Conservation (phyloP, 92 coral and sea anemone genomes). For the Scolanthus callimorphus region DNA sequence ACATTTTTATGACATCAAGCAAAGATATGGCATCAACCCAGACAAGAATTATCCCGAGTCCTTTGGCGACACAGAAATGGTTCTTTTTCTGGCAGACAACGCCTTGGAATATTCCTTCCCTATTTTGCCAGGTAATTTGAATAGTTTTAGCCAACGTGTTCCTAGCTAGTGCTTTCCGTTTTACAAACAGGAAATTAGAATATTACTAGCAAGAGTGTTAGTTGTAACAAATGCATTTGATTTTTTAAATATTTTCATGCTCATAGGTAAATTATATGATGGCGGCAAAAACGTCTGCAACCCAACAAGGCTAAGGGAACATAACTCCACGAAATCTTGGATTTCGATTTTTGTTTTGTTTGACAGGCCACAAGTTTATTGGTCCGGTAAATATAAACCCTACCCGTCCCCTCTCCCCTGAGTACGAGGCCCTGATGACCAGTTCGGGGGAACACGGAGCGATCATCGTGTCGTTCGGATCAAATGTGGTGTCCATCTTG, state of each 20-base stretch:
- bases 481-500: constrained; percentile 24
- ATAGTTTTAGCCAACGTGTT: too few relatives aligned
- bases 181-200: too few relatives aligned
- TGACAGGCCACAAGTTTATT: constrained; percentile 16
- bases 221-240: too few relatives aligned
- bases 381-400: constrained; percentile 20
- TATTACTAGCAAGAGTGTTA: too few relatives aligned
- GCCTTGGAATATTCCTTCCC: background rate
- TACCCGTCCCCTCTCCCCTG: constrained; percentile 31
- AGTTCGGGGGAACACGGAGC: constrained; percentile 57
- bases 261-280: too few relatives aligned
- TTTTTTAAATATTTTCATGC: too few relatives aligned
- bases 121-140: background rate
- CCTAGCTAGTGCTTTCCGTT: too few relatives aligned
- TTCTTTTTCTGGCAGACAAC: background rate
- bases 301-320: too few relatives aligned
- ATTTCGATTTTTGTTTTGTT: too few relatives aligned
- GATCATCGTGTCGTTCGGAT: constrained; percentile 67
- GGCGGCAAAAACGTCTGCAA: too few relatives aligned
- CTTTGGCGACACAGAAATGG: background rate
- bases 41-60: background rate
- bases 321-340: too few relatives aligned
- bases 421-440: constrained; percentile 15
- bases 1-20: background rate
- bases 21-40: background rate